phyloP scores from a whole-genome alignment of 2,888 invertebrate genomes.

The Venusia cambrica region DNA sequence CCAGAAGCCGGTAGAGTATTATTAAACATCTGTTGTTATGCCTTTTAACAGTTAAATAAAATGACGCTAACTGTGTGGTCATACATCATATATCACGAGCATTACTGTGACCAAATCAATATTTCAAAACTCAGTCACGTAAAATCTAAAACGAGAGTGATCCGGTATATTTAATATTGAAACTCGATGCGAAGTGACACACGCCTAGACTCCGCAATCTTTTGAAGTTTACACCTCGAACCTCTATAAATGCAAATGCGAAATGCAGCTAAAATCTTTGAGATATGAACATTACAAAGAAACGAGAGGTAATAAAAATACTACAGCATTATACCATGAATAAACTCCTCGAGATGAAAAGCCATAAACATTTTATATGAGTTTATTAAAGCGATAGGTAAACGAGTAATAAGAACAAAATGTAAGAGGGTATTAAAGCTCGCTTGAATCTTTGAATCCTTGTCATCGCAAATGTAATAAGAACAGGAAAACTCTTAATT shows the following conservation, averaged over 20 bases:
- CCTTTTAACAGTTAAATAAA: too few species aligned
- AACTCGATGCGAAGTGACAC: background rate
- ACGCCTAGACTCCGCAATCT: constrained; percentile 5
- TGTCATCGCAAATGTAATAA: constrained; percentile 3
- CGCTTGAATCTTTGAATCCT: constrained; percentile 8
- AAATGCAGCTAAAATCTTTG: constrained; percentile 13
- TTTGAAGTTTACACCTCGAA: constrained; percentile 20
- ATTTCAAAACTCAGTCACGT: too few species aligned
- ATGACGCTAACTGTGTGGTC: too few species aligned
- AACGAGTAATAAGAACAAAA: constrained; percentile 3
- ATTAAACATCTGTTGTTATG: too few species aligned
- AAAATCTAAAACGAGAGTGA: background rate
- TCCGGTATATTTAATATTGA: constrained; percentile 1
- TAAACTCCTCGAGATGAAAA: constrained; percentile 9
- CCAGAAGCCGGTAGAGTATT: too few species aligned
- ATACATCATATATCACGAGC: too few species aligned
- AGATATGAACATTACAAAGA: constrained; percentile 12
- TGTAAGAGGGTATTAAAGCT: constrained; percentile 1
- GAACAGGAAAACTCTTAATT: too few species aligned
- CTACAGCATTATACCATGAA: constrained; percentile 2
- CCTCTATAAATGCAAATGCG: constrained; percentile 21
- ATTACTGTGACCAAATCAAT: too few species aligned
- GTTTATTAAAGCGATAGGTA: constrained; percentile 3
- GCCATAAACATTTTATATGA: constrained; percentile 9
- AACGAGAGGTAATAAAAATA: constrained; percentile 13